Base-by-base conservation (phyloP, 2,888 invertebrate species). In the Tigriopus californicus region DNA sequence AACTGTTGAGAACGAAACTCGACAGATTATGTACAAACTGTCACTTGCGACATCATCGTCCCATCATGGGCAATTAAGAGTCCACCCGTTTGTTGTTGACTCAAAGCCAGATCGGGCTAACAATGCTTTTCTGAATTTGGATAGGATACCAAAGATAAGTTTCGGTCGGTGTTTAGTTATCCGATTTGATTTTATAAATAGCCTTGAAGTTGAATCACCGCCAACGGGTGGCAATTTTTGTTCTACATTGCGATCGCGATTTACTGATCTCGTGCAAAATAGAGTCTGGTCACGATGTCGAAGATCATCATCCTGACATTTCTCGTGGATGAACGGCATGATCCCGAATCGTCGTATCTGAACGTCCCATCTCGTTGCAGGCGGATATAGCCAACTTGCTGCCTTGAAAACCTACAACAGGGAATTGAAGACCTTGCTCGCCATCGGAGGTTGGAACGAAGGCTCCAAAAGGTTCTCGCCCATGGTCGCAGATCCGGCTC, bases 371-470 rank as follows among this genome's bases (percentile, higher is more conserved):
- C 8, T 41, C 42, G 53, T 44, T 62, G 24, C 65, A 90, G 89
- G 90, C 69, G 91, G 91, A 48, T 91, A 90, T 71, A 87, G 89
- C 22, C 91, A 91, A 74, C 91, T 91, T 73, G 89, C 83, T 44
- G 90, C 89, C 0, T 76, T 91, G 61, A 91, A 91, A 74, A 86
- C 88, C 0, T 90, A 89, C 75, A 91, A 91, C 73, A 88, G 87
- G 70, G 81, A 87, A 63, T 71, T 91, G 68, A 90, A 90, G 73
- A 90, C 90, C 0, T 73, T 92, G 74, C 76, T 92, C 65, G 91
- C 91, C 11, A 86, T 91, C 66, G 91, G 91, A 1, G 90, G 91
- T 0, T 91, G 91, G 91, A 91, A 90, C 72, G 91, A 91, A 71
- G 91, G 88, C 15, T 90, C 89, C 0, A 77, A 82, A 15, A 80